Evolutionary conservation across 2,888 invertebrate species (phyloP).

Genomic region (Drosophila setosimentum): DNA sequence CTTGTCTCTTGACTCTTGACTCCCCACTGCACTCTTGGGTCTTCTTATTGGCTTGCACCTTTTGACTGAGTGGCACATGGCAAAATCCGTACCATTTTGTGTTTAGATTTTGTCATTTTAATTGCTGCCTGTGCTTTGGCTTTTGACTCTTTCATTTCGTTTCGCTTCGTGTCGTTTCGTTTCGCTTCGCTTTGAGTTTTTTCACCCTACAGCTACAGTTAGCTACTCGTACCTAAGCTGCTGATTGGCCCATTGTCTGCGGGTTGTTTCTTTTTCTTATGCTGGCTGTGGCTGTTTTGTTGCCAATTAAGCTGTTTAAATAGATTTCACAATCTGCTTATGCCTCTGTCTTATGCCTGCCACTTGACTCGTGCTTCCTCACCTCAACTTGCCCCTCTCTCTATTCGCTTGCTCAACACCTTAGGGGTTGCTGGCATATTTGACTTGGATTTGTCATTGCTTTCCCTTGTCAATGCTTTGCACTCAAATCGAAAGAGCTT

Average conservation of each 20-base stretch:
- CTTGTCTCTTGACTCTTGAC: neutral
- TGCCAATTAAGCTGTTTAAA: slow-evolving; percentile 79
- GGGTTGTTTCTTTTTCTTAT: slow-evolving; percentile 30
- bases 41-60: slow-evolving; percentile 66
- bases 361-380: slow-evolving; percentile 51
- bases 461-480: slow-evolving; percentile 41
- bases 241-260: slow-evolving; percentile 63
- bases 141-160: slow-evolving; percentile 32
- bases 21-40: slow-evolving; percentile 53
- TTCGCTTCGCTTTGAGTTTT: slow-evolving; percentile 26
- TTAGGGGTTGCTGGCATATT: slow-evolving; percentile 65
- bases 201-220: slow-evolving; percentile 52
- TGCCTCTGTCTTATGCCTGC: slow-evolving; percentile 53
- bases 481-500: slow-evolving; percentile 74
- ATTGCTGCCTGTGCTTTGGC: slow-evolving; percentile 64
- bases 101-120: slow-evolving; percentile 81
- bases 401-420: neutral
- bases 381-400: neutral
- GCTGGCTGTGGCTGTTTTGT: slow-evolving; percentile 26
- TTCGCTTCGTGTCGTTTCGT: slow-evolving; percentile 15
- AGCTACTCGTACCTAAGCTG: slow-evolving; percentile 39
- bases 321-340: slow-evolving; percentile 72
- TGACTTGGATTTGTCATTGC: slow-evolving; percentile 82
- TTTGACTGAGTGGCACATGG: slow-evolving; percentile 55
- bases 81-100: slow-evolving; percentile 76